Conservation (phyloP, 1,140 invertebrate species). For the Drosophila miranda region DNA sequence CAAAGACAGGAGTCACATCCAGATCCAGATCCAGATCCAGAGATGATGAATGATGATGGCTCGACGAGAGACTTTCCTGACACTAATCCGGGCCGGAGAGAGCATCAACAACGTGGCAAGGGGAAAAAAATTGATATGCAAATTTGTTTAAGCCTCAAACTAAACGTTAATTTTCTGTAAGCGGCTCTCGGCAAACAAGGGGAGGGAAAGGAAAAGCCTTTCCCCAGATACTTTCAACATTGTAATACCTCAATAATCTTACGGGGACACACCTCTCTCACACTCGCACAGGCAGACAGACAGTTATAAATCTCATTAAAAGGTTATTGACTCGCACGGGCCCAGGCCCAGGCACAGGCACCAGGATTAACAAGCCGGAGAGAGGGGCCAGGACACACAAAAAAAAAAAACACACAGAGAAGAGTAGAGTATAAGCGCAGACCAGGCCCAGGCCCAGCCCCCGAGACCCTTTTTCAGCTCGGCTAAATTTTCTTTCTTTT, state of each 20-base stretch:
- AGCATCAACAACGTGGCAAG: conserved; percentile 36
- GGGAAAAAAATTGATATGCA: conserved; percentile 64
- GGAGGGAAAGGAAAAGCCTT: conserved; percentile 17
- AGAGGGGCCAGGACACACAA: conserved; percentile 20
- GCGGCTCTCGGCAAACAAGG: conserved; percentile 59
- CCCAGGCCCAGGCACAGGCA: conserved; percentile 30
- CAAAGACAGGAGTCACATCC: not conserved
- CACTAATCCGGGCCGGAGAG: conserved; percentile 53
- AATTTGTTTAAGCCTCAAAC: conserved; percentile 73
- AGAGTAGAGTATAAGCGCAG: too few species aligned
- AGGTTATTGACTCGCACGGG: conserved; percentile 72
- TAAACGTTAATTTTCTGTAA: conserved; percentile 72
- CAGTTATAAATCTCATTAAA: conserved; percentile 80
- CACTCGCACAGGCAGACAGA: conserved; percentile 29
- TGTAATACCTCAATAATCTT: conserved; percentile 74
- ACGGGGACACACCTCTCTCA: conserved; percentile 55
- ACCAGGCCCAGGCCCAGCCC: not conserved
- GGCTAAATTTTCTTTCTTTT: conserved; percentile 71
- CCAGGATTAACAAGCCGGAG: conserved; percentile 54
- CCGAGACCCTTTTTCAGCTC: conserved; percentile 16
- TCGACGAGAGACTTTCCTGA: conserved; percentile 31
- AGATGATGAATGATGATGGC: conserved; percentile 63
- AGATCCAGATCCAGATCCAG: not conserved
- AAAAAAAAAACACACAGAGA: too few species aligned
- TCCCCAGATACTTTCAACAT: conserved; percentile 52